Evolutionary conservation across 64 coral and sea anemone species (phyloP).

Genomic region (Stichodactyla mertensii): DNA sequence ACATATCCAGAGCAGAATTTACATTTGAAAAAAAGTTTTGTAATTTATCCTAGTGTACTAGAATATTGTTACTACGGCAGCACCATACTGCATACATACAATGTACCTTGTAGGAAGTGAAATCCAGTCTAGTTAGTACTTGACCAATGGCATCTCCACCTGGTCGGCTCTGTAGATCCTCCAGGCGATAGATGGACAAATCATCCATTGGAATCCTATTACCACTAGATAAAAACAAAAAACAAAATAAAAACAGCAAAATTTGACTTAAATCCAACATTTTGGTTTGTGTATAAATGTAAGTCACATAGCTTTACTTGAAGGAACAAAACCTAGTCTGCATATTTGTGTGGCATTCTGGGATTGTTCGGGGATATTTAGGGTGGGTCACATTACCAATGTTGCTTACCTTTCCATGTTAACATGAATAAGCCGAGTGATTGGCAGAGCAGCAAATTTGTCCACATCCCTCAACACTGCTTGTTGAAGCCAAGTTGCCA

Average conservation of each 20-base stretch:
- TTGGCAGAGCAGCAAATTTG: conserved; percentile 49
- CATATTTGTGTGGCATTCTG: background rate
- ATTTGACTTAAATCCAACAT: background rate
- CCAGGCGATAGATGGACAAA: conserved; percentile 75
- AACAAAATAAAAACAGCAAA: background rate
- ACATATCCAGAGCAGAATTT: too few relatives aligned
- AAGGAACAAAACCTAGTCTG: too few relatives aligned
- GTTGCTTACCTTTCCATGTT: conserved; percentile 39
- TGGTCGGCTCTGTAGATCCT: conserved; percentile 32
- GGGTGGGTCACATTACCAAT: too few relatives aligned
- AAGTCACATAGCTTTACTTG: too few relatives aligned
- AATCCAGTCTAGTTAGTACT: conserved; percentile 56
- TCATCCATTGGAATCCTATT: conserved; percentile 57
- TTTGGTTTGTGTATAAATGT: too few relatives aligned
- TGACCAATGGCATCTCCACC: conserved; percentile 44
- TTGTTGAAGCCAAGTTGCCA: conserved; percentile 60
- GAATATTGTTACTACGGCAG: too few relatives aligned
- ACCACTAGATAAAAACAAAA: background rate
- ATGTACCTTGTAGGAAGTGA: conserved; percentile 74
- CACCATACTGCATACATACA: background rate
- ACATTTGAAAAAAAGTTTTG: too few relatives aligned
- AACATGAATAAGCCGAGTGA: conserved; percentile 51
- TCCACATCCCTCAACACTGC: conserved; percentile 54
- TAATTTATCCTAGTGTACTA: background rate
- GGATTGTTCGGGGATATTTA: background rate